Conservation (phyloP, 2,113 vertebrate genomes). For the Psilopogon haemacephalus region DNA sequence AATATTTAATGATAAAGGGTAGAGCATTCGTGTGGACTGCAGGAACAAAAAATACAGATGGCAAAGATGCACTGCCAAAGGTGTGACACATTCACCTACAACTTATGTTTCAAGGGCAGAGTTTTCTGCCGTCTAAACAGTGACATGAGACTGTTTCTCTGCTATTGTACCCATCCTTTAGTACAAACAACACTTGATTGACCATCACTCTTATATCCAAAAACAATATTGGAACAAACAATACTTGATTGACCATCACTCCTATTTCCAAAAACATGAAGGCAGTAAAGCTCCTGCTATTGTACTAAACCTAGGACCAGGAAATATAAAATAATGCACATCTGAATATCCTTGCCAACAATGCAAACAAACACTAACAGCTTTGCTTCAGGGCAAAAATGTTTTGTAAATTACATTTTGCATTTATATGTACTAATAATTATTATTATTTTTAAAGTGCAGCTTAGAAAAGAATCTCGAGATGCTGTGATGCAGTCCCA, state of each 20-base stretch:
- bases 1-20: not conserved
- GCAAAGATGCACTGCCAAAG: not conserved
- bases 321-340: not conserved
- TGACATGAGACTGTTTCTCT: not conserved
- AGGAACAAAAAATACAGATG: not conserved
- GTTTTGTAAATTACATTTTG: slow-evolving; percentile 63
- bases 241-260: not conserved
- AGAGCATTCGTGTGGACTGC: not conserved
- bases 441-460: slow-evolving; percentile 52
- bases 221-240: not conserved
- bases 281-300: not conserved
- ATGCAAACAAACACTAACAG: slow-evolving; percentile 40
- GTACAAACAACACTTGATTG: not conserved
- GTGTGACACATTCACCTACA: not conserved
- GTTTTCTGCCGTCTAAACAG: not conserved
- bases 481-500: slow-evolving; percentile 17
- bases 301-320: not conserved
- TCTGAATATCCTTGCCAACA: slow-evolving; percentile 50
- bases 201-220: not conserved
- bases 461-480: slow-evolving; percentile 25
- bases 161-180: not conserved
- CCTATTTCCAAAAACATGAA: not conserved
- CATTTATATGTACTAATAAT: slow-evolving; percentile 11
- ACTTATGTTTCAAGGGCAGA: not conserved
- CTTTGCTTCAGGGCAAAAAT: slow-evolving; percentile 31